Evolutionary conservation across 1,140 invertebrate genomes (phyloP).

Genomic region (Belonocnema kinseyi): DNA sequence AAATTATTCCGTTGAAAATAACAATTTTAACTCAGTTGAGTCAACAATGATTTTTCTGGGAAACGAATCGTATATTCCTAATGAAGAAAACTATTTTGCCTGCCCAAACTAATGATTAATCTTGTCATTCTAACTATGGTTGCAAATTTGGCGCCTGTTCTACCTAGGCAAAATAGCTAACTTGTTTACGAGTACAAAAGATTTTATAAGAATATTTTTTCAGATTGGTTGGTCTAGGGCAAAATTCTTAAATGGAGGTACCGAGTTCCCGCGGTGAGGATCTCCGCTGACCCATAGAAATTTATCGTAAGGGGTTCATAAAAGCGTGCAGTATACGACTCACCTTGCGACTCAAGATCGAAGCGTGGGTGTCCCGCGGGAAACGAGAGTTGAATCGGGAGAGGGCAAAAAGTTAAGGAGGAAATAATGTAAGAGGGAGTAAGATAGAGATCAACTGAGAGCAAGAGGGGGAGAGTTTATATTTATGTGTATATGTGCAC

Average conservation of each 20-base stretch:
- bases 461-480: not conserved
- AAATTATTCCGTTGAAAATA: no score
- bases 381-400: not conserved
- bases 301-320: conserved; percentile 29
- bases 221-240: no score
- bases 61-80: no score
- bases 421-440: conserved; percentile 5
- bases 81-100: no score
- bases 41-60: no score
- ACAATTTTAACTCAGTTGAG: no score
- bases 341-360: conserved; percentile 46
- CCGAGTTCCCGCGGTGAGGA: not conserved
- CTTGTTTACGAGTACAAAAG: no score
- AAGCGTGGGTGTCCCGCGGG: conserved; percentile 26
- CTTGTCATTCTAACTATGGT: no score
- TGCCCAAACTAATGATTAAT: no score
- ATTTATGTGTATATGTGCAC: not conserved
- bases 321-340: conserved; percentile 37
- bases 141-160: no score
- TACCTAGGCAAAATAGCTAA: no score
- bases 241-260: not conserved
- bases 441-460: conserved; percentile 19
- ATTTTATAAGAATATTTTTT: no score
- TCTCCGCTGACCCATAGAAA: conserved; percentile 3
- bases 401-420: not conserved